These are phyloP conservation scores for Tetramorium parvispinum DNA, from an alignment of 1,140 invertebrate genomes.

Conservation along the genomic window DNA sequence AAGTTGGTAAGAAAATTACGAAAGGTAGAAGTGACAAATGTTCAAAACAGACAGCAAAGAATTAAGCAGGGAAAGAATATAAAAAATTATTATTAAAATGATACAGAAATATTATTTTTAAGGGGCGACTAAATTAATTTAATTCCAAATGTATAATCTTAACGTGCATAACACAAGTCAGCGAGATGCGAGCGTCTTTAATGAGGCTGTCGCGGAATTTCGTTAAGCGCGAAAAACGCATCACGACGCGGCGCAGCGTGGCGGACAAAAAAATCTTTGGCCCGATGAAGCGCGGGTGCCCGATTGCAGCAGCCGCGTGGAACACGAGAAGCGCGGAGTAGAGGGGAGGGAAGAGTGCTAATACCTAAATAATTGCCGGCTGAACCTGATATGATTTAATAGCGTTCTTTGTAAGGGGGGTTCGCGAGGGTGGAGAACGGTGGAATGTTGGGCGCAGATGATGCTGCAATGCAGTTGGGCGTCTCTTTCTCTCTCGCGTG, in stretches of 20 bases:
- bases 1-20: background rate
- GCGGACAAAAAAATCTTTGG: conserved; percentile 52
- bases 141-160: background rate
- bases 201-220: conserved; percentile 42
- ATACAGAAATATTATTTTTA: background rate
- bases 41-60: background rate
- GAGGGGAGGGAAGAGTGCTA: conserved; percentile 70
- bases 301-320: conserved; percentile 26
- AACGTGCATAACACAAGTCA: conserved; percentile 11
- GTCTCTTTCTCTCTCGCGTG: conserved; percentile 10
- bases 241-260: background rate
- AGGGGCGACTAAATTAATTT: background rate
- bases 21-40: background rate
- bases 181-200: conserved; percentile 5
- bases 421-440: background rate
- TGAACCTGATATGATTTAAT: conserved; percentile 82
- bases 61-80: background rate
- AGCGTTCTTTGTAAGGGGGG: conserved; percentile 30
- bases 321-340: conserved; percentile 28
- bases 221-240: conserved; percentile 53
- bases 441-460: conserved; percentile 13
- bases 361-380: conserved; percentile 82
- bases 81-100: background rate
- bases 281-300: conserved; percentile 18
- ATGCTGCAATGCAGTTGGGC: background rate